A percentile compares a stretch with the other conserved stretches of the same genome.
These are phyloP conservation scores for Meriones unguiculatus DNA, from an alignment of 2,113 vertebrate genomes.

Conservation along the genomic window DNA sequence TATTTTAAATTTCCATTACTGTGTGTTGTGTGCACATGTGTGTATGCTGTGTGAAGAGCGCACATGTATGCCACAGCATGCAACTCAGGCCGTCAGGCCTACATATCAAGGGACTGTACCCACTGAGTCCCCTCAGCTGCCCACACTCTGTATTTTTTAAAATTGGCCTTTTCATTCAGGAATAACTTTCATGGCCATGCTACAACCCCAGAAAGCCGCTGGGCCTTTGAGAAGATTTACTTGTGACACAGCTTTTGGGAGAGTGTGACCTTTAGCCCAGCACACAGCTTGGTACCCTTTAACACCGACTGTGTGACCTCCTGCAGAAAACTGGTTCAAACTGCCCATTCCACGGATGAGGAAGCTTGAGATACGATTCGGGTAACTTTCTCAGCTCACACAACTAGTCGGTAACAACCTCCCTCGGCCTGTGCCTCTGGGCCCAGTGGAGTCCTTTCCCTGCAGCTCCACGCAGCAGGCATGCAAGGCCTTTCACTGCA, in stretches of 20 bases:
- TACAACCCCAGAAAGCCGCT: background rate
- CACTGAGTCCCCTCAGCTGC: too few relatives aligned
- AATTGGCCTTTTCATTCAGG: background rate
- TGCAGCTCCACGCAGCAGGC: fast-evolving
- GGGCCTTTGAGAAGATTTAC: background rate
- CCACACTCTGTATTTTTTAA: background rate
- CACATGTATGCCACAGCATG: too few relatives aligned
- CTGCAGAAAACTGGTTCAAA: background rate
- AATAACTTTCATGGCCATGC: background rate
- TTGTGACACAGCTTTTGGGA: background rate
- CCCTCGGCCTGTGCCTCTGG: background rate
- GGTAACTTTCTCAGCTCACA: background rate
- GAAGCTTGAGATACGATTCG: background rate
- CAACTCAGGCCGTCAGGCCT: background rate
- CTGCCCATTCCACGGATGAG: background rate
- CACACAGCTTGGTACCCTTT: fast-evolving
- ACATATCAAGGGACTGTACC: background rate
- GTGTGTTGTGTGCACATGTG: background rate
- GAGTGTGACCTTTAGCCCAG: too few relatives aligned
- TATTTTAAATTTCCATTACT: too few relatives aligned
- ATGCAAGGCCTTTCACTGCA: fast-evolving
- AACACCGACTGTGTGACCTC: background rate
- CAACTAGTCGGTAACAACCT: background rate
- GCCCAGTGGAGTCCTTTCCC: background rate
- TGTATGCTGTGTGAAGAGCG: background rate